These are phyloP conservation scores for Coturnix japonica DNA, from an alignment of 2,113 vertebrate genomes.

Conservation along the genomic window DNA sequence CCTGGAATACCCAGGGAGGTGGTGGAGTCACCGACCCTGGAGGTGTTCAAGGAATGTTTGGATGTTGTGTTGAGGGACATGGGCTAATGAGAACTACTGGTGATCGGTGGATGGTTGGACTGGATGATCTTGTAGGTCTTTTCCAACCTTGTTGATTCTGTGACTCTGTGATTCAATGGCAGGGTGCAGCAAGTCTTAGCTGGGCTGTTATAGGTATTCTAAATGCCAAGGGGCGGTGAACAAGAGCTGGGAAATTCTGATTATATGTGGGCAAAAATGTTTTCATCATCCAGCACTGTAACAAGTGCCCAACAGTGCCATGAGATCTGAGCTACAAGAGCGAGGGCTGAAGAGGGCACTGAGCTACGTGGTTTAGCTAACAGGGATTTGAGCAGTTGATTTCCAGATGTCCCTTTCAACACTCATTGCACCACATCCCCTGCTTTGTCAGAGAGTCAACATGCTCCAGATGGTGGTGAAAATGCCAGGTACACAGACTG, in stretches of 20 bases:
- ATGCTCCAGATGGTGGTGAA: accelerated
- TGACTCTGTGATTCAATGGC: no score
- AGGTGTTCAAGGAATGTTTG: no score
- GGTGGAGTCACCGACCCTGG: no score
- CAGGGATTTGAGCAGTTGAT: not conserved
- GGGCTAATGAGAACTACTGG: no score
- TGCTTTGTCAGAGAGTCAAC: not conserved
- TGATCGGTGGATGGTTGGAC: no score
- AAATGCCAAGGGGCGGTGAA: not conserved
- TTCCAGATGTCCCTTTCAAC: not conserved
- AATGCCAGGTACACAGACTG: not conserved
- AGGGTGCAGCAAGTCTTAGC: not conserved
- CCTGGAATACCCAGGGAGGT: no score
- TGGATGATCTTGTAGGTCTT: no score
- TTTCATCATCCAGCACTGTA: not conserved
- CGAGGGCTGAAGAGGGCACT: not conserved
- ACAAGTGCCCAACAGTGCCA: not conserved
- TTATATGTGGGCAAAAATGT: not conserved
- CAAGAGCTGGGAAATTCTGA: not conserved
- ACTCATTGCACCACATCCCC: accelerated
- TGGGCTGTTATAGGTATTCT: accelerated
- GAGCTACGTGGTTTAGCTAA: not conserved
- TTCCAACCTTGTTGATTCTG: no score
- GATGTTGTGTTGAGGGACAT: no score
- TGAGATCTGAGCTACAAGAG: not conserved